These are phyloP conservation scores for Bugulina stolonifera DNA, from an alignment of 2,888 invertebrate genomes.

Conservation along the genomic window DNA sequence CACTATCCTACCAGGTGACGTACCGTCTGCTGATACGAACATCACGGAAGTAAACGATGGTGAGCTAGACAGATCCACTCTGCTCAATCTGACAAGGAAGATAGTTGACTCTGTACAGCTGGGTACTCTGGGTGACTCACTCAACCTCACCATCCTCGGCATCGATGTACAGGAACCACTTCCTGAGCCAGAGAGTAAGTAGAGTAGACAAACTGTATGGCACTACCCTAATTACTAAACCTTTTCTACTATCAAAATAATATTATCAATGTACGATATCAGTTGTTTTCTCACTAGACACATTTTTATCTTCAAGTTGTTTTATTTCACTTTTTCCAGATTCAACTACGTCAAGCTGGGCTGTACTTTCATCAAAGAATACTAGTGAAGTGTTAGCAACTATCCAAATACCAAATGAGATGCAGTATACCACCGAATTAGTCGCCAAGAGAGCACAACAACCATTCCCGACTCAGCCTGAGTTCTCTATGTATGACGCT, in stretches of 20 bases:
- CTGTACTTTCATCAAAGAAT: neutral
- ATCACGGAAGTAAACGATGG: slow-evolving; percentile 16
- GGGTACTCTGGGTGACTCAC: slow-evolving; percentile 25
- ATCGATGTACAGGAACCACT: slow-evolving; percentile 20
- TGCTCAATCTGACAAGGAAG: slow-evolving; percentile 18
- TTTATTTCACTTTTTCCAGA: too few species aligned
- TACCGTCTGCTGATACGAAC: slow-evolving; percentile 30
- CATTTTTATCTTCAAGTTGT: too few species aligned
- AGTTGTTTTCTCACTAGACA: too few species aligned
- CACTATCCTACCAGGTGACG: slow-evolving; percentile 30
- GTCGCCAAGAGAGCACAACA: slow-evolving; percentile 28
- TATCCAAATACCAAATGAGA: slow-evolving; percentile 27
- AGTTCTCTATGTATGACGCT: slow-evolving; percentile 28
- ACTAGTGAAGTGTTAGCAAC: slow-evolving; percentile 11
- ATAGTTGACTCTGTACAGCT: slow-evolving; percentile 24
- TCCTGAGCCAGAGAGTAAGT: slow-evolving; percentile 20
- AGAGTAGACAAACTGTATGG: too few species aligned
- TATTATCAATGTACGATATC: too few species aligned
- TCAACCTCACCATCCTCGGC: slow-evolving; percentile 1
- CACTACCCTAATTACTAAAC: too few species aligned
- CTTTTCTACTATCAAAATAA: too few species aligned
- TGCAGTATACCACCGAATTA: slow-evolving; percentile 26
- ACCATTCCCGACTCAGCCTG: slow-evolving; percentile 27
- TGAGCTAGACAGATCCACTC: slow-evolving; percentile 29
- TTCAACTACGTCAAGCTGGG: slow-evolving; percentile 27